Evolutionary conservation across 1,140 invertebrate genomes (phyloP).

Genomic region (Saccostrea echinata): DNA sequence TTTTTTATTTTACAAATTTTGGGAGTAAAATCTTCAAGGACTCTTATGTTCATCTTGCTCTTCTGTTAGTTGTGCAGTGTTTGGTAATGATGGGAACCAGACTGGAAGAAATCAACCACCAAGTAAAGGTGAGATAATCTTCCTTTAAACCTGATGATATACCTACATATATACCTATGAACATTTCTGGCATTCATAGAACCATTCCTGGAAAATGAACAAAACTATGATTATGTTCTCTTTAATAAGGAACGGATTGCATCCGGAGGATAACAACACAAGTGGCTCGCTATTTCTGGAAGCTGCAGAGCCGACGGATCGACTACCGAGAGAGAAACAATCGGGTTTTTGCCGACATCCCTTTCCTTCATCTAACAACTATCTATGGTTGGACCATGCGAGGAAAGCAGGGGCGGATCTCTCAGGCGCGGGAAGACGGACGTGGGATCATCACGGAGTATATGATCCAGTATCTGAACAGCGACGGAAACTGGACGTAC

Average conservation of each 20-base stretch:
- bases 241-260: neutral
- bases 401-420: neutral
- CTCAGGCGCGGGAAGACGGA: neutral
- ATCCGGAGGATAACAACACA: neutral
- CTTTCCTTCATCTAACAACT: neutral
- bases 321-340: constrained; percentile 17
- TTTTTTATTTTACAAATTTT: too few relatives aligned
- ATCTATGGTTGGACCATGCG: neutral
- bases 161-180: too few relatives aligned
- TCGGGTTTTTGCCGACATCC: constrained; percentile 1
- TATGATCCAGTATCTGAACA: neutral
- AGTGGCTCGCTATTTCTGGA: constrained; percentile 14
- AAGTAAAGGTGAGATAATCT: neutral
- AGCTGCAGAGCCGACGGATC: constrained; percentile 10
- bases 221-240: too few relatives aligned
- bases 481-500: constrained; percentile 15
- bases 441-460: constrained; percentile 32
- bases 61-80: neutral
- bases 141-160: too few relatives aligned
- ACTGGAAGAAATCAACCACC: neutral
- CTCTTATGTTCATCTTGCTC: neutral
- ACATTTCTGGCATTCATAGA: too few relatives aligned
- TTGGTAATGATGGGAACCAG: neutral
- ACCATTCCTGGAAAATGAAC: too few relatives aligned
- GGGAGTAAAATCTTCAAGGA: neutral